phyloP scores from a whole-genome alignment of 2,888 invertebrate genomes.

The Teleiodes luculella region DNA sequence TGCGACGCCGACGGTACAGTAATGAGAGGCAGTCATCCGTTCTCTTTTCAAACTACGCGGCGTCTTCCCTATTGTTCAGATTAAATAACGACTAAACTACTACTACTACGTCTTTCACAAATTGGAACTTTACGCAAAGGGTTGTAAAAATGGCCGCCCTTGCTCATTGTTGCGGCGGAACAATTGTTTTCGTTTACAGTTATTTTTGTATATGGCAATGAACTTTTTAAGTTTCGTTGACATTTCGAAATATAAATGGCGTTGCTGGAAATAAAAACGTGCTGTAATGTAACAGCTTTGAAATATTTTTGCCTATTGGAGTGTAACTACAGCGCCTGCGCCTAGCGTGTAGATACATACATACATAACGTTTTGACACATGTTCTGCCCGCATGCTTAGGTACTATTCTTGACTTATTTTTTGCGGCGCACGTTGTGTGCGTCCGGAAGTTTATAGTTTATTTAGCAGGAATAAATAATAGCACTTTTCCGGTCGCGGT shows the following conservation, averaged over 20 bases:
- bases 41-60: not conserved
- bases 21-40: not conserved
- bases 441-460: not conserved
- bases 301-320: not conserved
- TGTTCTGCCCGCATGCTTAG: not conserved
- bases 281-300: not conserved
- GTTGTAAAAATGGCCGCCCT: not conserved
- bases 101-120: not conserved
- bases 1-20: not conserved
- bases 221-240: not conserved
- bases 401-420: not conserved
- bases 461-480: no score
- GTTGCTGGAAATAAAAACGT: not conserved
- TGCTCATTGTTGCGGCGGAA: constrained; percentile 4
- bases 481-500: no score
- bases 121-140: constrained; percentile 4
- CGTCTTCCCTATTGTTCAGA: not conserved
- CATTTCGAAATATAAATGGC: constrained; percentile 4
- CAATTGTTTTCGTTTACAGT: not conserved
- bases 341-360: constrained; percentile 13
- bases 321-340: not conserved
- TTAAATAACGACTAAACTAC: not conserved
- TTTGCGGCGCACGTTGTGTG: not conserved
- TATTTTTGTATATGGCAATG: not conserved
- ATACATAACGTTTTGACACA: no score